phyloP scores from a whole-genome alignment of 2,113 vertebrate genomes.

The Sula dactylatra region DNA sequence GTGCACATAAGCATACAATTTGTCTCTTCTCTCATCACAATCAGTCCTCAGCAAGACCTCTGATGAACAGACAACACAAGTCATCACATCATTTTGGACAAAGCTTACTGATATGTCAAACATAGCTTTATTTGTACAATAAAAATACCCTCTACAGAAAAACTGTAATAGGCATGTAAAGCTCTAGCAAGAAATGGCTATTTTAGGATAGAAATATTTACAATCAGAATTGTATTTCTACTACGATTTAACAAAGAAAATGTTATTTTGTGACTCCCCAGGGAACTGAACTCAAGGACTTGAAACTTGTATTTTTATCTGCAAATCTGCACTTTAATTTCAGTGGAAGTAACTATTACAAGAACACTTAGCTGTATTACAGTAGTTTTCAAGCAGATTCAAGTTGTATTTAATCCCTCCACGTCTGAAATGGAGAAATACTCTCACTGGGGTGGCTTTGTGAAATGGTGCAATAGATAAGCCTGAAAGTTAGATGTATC shows the following conservation, averaged over 20 bases:
- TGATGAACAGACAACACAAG: not conserved
- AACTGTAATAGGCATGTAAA: not conserved
- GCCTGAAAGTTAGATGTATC: not conserved
- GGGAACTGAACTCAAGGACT: not conserved
- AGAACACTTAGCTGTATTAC: not conserved
- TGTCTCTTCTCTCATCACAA: not conserved
- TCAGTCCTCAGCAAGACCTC: not conserved
- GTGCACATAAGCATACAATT: not conserved
- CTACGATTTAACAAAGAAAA: conserved; percentile 23
- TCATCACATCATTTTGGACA: not conserved
- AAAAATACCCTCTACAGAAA: not conserved
- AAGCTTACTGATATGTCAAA: not conserved
- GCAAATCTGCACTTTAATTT: not conserved
- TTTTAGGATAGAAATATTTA: not conserved
- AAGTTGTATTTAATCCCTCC: not conserved
- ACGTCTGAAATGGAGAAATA: not conserved
- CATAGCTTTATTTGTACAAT: not conserved
- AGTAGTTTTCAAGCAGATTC: not conserved
- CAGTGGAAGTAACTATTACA: not conserved
- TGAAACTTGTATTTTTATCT: not conserved
- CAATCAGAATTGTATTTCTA: not conserved
- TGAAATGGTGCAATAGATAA: not conserved
- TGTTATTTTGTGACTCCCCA: not conserved
- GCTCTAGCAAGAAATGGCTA: not conserved
- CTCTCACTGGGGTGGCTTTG: not conserved